Conservation (phyloP, 2,888 invertebrate genomes). For the Lissocephala sabroskyi region DNA sequence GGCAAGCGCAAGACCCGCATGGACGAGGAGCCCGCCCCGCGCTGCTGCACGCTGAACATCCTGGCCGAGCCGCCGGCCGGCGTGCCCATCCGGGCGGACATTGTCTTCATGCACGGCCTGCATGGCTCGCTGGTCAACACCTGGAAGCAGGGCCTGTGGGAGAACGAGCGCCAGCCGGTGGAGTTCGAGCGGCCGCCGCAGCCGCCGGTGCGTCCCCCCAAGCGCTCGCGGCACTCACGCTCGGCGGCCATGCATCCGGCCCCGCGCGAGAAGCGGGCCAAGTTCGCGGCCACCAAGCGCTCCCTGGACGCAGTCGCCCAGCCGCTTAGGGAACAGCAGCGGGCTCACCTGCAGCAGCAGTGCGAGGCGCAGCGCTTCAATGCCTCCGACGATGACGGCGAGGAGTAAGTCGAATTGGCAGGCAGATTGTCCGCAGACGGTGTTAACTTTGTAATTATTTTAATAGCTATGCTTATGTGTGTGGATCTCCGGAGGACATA, state of each 20-base stretch:
- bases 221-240: conserved; percentile 68
- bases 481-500: conserved; percentile 56
- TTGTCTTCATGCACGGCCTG: conserved; percentile 85
- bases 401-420: conserved; percentile 30
- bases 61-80: conserved; percentile 69
- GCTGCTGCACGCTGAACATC: conserved; percentile 68
- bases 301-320: conserved; percentile 11
- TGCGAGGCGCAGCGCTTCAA: conserved; percentile 10
- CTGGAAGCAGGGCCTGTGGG: conserved; percentile 86
- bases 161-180: conserved; percentile 69
- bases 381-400: conserved; percentile 36
- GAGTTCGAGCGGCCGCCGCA: conserved; percentile 70
- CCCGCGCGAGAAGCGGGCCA: conserved; percentile 66
- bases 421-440: background rate
- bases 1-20: conserved; percentile 16
- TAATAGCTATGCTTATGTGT: conserved; percentile 62
- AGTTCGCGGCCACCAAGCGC: conserved; percentile 37
- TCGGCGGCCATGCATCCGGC: conserved; percentile 57
- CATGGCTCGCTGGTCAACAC: conserved; percentile 83
- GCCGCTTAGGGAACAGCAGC: conserved; percentile 21
- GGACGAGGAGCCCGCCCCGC: conserved; percentile 43
- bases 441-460: background rate
- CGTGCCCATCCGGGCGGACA: conserved; percentile 75
- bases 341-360: conserved; percentile 14
- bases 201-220: conserved; percentile 69